Evolutionary conservation across 2,888 invertebrate genomes (phyloP).

Genomic region (Sesamia inferens): DNA sequence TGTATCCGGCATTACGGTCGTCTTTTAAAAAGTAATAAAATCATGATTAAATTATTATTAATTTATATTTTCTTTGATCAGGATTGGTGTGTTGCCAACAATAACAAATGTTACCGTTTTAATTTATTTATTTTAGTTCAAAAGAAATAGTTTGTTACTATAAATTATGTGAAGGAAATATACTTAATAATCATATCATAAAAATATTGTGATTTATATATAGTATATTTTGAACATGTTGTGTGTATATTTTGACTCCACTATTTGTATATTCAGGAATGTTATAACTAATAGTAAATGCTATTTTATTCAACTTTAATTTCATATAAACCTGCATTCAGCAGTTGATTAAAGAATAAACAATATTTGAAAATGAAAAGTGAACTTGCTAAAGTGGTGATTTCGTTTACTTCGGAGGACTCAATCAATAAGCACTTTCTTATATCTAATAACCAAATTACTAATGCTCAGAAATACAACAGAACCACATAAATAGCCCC

Average conservation of each 20-base stretch:
- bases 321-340: neutral
- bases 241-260: neutral
- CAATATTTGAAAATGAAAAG: neutral
- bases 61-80: constrained; percentile 49
- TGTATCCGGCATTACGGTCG: constrained; percentile 8
- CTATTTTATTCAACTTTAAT: neutral
- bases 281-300: neutral
- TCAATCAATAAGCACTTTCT: neutral
- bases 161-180: constrained; percentile 35
- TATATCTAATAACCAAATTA: neutral
- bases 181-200: constrained; percentile 24
- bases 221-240: no score
- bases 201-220: constrained; percentile 26
- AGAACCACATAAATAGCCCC: constrained; percentile 5
- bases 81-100: constrained; percentile 49
- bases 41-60: constrained; percentile 35
- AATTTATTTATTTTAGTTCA: constrained; percentile 56
- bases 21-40: constrained; percentile 36
- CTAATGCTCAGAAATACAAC: neutral
- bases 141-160: constrained; percentile 25
- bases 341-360: neutral
- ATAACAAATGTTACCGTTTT: constrained; percentile 30
- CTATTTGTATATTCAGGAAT: neutral
- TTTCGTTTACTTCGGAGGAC: neutral
- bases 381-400: neutral